Evolutionary conservation across 2,113 vertebrate genomes (phyloP), one percentile per base, ranked within the genome.

Genomic region (Meleagris gallopavo): DNA sequence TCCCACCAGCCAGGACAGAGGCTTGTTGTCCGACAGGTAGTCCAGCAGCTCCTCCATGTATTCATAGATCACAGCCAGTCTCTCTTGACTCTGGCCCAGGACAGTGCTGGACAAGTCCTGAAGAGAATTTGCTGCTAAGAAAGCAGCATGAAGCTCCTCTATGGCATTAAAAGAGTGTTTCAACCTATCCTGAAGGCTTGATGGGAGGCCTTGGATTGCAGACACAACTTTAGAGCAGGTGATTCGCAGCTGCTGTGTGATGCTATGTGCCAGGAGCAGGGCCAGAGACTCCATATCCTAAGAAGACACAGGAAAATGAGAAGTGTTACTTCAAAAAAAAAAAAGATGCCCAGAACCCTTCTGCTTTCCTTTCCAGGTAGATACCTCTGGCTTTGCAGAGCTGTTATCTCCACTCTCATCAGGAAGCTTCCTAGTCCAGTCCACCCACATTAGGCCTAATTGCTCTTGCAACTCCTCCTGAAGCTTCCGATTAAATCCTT

Each of bases 1-100:
- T 11, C 96, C 97, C 83, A 97, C 97, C 32, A 98, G 60, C 97
- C 97, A 98, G 16, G 24, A 98, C 60, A 98, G 95, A 2, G 98
- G 98, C 0, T 90, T 96, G 93, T 98, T 99, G 96, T 89, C 90
- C 27, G 94, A 93, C 71, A 98, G 95, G 16, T 96, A 97, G 14
- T 98, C 96, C 11, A 99, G 94, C 5, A 99, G 96, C 91, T 98
- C 98, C 75, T 99, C 98, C 83, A 99, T 95, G 83, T 98, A 97
- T 65, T 98, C 97, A 3, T 97, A 97, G 87, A 98, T 97, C 96
- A 95, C 94, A 58, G 87, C 70, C 40, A 99, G 88, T 6, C 96
- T 97, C 67, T 97, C 94, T 2, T 98, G 98, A 89, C 98, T 98
- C 88, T 90, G 97, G 22, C 71, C 95, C 86, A 99, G 78, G 52